Evolutionary conservation across 2,888 invertebrate species (phyloP).

Genomic region (Campoplex nolae): DNA sequence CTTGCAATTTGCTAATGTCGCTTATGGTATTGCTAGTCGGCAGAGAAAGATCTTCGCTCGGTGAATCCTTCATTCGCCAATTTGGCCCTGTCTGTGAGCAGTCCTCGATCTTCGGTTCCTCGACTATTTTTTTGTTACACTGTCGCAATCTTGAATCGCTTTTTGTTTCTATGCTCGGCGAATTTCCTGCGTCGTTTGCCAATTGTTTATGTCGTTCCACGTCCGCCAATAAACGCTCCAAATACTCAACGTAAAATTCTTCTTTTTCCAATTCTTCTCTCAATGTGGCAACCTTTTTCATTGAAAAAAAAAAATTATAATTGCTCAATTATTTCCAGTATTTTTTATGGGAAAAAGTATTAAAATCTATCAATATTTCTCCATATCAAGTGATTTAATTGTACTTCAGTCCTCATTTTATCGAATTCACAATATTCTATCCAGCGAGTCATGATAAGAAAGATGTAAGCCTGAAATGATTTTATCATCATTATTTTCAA

Average conservation of each 20-base stretch:
- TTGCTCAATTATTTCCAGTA: background rate
- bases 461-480: background rate
- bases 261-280: conserved; percentile 95
- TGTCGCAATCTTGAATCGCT: conserved; percentile 70
- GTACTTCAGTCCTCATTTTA: background rate
- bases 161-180: conserved; percentile 85
- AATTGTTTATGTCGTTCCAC: conserved; percentile 91
- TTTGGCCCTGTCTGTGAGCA: conserved; percentile 79
- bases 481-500: background rate
- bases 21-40: conserved; percentile 76
- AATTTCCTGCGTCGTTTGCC: conserved; percentile 77
- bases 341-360: background rate
- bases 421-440: background rate
- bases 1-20: conserved; percentile 83
- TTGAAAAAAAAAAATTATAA: background rate
- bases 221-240: conserved; percentile 93
- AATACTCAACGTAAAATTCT: conserved; percentile 95
- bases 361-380: background rate
- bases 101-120: conserved; percentile 68
- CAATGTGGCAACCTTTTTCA: conserved; percentile 87
- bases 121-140: conserved; percentile 24
- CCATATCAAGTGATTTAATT: background rate
- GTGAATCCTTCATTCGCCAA: conserved; percentile 37
- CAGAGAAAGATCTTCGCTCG: conserved; percentile 57
- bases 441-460: background rate